Evolutionary conservation across 2,888 invertebrate species (phyloP), one percentile per base, ranked within the genome.

Genomic region (Noctua comes): DNA sequence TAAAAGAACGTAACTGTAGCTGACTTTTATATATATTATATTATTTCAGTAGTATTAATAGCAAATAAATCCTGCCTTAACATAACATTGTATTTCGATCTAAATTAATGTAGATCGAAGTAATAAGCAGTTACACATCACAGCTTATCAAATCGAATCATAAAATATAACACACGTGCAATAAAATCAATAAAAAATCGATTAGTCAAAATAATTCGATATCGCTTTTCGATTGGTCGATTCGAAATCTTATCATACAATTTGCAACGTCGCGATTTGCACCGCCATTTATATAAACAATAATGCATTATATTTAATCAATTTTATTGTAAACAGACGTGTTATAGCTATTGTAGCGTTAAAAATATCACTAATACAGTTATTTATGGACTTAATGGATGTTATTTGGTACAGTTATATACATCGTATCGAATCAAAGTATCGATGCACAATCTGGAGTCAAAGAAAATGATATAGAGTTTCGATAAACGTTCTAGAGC

Each of bases 121-220:
- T 78, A 69, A 18, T 65, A 57, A 82, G 54, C 31, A 70, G 87
- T 76, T 40, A 66, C 74, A 77, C 73, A 80, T 74, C 78, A 73
- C 18, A 75, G 74, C 84, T 80, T 83, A 88, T 80, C 80, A 80
- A 88, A 88, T 86, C 57, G 71, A 81, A 80, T 88, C 87, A 88
- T 76, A 88, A 88, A 86, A 86, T 88, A 74, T 86, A 86, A 79
- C 79, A 78, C 65, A 82, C 76, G 83, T 78, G 86, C 74, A 82
- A 86, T 86, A 86, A 83, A 86, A 86, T 76, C 77, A 88, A 83
- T 88, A 88, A 81, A 86, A 79, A 88, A 86, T 83, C 88, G 76
- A 88, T 88, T 86, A 88, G 75, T 88, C 77, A 84, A 87, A 86
- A 87, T 84, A 86, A 86, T 84, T 86, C 68, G 66, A 71, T 64